phyloP scores from a whole-genome alignment of 1,140 invertebrate species.

The Papilio polyxenes region DNA sequence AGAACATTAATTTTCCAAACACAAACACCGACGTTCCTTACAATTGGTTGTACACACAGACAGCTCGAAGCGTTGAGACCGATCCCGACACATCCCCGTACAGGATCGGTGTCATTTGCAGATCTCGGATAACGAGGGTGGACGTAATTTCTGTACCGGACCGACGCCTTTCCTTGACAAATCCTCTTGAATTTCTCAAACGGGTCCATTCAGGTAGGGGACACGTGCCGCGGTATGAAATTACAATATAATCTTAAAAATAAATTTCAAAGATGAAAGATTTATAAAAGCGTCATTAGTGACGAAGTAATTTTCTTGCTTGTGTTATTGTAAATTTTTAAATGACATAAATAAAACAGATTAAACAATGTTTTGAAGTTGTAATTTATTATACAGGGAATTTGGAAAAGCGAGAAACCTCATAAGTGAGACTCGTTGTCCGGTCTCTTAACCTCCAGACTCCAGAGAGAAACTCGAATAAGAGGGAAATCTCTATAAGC shows the following conservation, averaged over 20 bases:
- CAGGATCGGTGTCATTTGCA: conserved; percentile 50
- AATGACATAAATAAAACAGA: no score
- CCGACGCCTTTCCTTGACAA: conserved; percentile 52
- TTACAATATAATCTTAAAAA: conserved; percentile 53
- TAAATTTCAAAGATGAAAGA: conserved; percentile 41
- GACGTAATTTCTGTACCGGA: conserved; percentile 52
- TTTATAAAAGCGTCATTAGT: background rate
- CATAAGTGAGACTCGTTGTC: no score
- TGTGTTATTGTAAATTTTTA: background rate
- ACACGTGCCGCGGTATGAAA: conserved; percentile 44
- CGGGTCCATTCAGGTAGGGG: conserved; percentile 41
- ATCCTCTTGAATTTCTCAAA: conserved; percentile 61
- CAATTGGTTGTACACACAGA: background rate
- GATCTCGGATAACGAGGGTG: conserved; percentile 50
- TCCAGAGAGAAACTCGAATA: no score
- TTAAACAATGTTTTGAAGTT: no score
- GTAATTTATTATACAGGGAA: no score
- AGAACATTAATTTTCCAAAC: background rate
- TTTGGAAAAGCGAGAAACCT: no score
- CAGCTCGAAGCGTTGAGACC: conserved; percentile 14
- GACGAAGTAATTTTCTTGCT: background rate
- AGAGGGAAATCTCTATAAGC: no score
- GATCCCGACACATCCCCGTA: conserved; percentile 25
- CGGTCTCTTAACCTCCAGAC: no score
- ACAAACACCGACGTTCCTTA: background rate